Percentiles rank a stretch among this genome's conserved stretches.
Evolutionary conservation across 2,888 invertebrate species (phyloP).

Genomic region (Cerastis leucographa): DNA sequence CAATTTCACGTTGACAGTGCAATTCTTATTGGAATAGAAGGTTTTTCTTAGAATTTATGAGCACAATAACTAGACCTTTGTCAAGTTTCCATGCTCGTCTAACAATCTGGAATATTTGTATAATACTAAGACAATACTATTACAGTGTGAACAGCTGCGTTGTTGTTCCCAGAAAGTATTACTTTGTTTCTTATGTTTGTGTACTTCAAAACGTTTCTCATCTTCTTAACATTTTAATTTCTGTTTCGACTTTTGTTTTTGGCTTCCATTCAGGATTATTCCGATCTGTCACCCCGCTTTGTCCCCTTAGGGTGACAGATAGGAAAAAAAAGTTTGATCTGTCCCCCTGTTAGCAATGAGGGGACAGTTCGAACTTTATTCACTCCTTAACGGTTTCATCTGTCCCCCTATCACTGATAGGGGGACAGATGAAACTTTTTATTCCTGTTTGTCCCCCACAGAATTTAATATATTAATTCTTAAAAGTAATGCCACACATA

Average conservation of each 20-base stretch:
- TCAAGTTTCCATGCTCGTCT: not conserved
- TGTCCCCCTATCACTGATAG: too few relatives aligned
- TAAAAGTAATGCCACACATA: too few relatives aligned
- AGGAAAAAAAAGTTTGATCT: too few relatives aligned
- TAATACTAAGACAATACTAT: constrained; percentile 12
- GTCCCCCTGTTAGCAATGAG: too few relatives aligned
- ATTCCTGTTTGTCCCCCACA: too few relatives aligned
- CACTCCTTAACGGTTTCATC: too few relatives aligned
- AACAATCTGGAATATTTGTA: constrained; percentile 21
- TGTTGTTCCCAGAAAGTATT: not conserved
- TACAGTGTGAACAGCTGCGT: constrained; percentile 27
- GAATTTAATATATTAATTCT: too few relatives aligned
- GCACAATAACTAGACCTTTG: not conserved
- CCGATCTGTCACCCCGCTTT: too few relatives aligned
- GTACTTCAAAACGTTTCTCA: not conserved
- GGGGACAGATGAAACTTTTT: too few relatives aligned
- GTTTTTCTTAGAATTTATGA: not conserved
- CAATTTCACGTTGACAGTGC: too few relatives aligned
- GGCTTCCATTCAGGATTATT: not conserved
- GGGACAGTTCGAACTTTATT: too few relatives aligned
- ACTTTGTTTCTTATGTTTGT: not conserved
- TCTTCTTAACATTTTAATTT: not conserved
- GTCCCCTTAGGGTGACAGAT: too few relatives aligned
- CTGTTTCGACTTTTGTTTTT: not conserved
- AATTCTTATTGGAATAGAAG: not conserved